Conservation (phyloP, 2,113 vertebrate species). For the Cervus canadensis region DNA sequence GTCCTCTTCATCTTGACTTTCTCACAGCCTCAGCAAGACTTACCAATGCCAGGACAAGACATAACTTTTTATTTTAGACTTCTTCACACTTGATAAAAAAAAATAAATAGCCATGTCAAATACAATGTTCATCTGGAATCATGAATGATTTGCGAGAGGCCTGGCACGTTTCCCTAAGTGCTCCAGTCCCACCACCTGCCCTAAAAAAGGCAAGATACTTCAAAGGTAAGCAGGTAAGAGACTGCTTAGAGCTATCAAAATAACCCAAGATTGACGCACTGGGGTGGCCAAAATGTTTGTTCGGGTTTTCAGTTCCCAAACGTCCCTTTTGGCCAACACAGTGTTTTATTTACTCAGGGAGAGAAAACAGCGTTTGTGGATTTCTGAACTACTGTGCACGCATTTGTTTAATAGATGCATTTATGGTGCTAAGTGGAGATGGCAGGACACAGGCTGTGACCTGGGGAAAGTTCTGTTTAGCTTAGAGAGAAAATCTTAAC, state of each 20-base stretch:
- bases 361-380: neutral
- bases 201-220: neutral
- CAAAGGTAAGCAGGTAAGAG: neutral
- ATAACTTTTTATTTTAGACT: neutral
- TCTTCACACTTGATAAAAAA: neutral
- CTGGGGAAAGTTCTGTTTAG: neutral
- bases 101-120: neutral
- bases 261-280: neutral
- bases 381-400: constrained; percentile 27
- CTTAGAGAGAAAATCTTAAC: constrained; percentile 20
- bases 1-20: neutral
- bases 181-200: too few relatives aligned
- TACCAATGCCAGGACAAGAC: neutral
- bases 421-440: neutral
- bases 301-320: neutral
- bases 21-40: neutral
- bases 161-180: neutral
- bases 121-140: neutral
- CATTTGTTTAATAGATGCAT: constrained; percentile 64
- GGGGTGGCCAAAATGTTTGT: neutral
- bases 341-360: neutral
- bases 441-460: neutral
- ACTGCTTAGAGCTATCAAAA: constrained; percentile 2
- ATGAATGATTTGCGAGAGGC: neutral
- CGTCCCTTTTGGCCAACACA: neutral